Percentiles rank a stretch among this genome's conserved stretches.
Conservation (phyloP, 2,113 vertebrate species). For the Cryptomyrus ogoouensis region DNA sequence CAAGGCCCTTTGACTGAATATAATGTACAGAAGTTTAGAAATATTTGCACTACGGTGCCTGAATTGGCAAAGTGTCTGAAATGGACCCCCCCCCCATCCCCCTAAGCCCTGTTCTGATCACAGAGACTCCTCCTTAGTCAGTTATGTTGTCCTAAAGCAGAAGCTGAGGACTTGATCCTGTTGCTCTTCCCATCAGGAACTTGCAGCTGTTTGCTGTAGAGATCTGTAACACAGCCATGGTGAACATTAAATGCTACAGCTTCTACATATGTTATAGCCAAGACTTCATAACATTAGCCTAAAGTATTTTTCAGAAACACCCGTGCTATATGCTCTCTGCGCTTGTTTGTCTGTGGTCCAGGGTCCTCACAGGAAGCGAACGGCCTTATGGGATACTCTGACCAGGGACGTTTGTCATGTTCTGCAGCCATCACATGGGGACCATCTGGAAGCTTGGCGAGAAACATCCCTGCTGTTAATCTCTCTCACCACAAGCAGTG, state of each 20-base stretch:
- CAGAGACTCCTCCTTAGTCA: neutral
- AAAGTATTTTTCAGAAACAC: neutral
- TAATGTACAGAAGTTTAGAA: neutral
- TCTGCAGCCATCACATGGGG: conserved; percentile 1
- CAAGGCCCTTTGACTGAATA: neutral
- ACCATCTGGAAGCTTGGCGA: conserved; percentile 19
- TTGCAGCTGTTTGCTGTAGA: neutral
- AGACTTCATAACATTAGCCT: neutral
- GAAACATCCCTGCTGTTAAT: neutral
- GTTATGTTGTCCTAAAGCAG: neutral
- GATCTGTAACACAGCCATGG: neutral
- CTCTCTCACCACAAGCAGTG: neutral
- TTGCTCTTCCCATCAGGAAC: neutral
- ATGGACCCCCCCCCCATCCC: neutral
- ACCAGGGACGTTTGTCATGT: conserved; percentile 5
- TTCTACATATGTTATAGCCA: neutral
- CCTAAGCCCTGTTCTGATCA: neutral
- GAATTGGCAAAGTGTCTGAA: neutral
- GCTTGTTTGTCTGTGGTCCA: neutral
- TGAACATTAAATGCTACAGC: neutral
- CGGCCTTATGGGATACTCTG: neutral
- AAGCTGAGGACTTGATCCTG: neutral
- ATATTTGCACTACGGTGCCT: neutral
- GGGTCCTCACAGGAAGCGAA: conserved; percentile 1
- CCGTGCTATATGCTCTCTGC: neutral